Base-by-base conservation (phyloP, 2,888 invertebrate genomes). In the Andrena praecox region DNA sequence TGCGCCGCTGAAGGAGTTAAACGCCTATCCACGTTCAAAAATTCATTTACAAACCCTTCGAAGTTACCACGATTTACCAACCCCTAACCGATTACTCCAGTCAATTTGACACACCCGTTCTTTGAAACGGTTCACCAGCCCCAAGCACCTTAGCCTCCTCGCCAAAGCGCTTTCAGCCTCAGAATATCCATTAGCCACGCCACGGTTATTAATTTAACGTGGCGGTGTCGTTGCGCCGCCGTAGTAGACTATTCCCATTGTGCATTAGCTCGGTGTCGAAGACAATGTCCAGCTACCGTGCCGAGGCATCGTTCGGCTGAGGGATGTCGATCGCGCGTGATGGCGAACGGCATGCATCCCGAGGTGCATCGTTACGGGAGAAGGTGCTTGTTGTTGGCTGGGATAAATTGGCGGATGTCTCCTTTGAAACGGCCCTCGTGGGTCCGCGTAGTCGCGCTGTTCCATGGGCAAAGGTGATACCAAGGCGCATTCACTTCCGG, bases 351-450 rank as follows among this genome's bases (percentile, higher is more conserved):
- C 68, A 48, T 60, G 68, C 59, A 74, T 69, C 76, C 27, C 20
- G 64, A 54, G 84, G 76, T 56, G 63, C 67, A 59, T 73, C 78
- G 80, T 60, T 75, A 68, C 50, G 12, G 35, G 42, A 33, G 66
- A 67, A 74, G 63, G 72, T 73, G 70, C 20, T 64, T 69, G 76
- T 87, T 82, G 82, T 87, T 64, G 76, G 73, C 54, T n/a, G 68
- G 82, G 82, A 87, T 87, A 87, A 87, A 87, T 87, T 87, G 87
- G 85, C 76, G 76, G 76, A 80, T 80, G 82, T 85, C 87, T 85
- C 78, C 78, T 85, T 82, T 77, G 82, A 81, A 87, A 85, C 67
- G 78, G 70, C 82, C 78, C 85, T 77, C 85, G 60, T 66, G 80
- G 72, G 85, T 77, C 70, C 80, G 62, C 52, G 62, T 66, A 70